Evolutionary conservation across 2,797 vertebrate genomes (phyloP).

Genomic region (Manis pentadactyla): DNA sequence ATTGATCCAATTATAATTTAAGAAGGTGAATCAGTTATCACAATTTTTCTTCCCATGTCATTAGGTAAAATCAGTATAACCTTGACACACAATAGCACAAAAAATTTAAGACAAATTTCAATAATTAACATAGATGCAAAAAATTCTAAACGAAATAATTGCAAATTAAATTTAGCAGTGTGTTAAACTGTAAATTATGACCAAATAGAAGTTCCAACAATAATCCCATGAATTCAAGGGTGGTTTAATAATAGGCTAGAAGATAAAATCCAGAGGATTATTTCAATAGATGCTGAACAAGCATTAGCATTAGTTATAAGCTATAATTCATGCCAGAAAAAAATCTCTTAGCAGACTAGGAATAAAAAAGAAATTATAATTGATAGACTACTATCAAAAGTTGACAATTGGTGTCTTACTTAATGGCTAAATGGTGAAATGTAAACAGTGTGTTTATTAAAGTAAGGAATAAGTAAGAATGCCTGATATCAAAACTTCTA

Average conservation of each 20-base stretch:
- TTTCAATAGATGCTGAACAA: slow-evolving; percentile 15
- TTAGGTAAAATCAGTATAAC: slow-evolving; percentile 15
- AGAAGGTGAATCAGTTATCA: slow-evolving; percentile 39
- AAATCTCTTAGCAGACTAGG: slow-evolving; percentile 2
- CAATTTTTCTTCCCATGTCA: not conserved
- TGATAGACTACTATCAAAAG: not conserved
- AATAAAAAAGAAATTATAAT: slow-evolving; percentile 11
- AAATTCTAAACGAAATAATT: not conserved
- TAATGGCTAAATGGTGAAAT: not conserved
- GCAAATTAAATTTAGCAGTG: slow-evolving; percentile 7
- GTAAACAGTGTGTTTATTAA: not conserved
- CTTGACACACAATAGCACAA: not conserved
- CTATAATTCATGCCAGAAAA: not conserved
- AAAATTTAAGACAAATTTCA: not conserved
- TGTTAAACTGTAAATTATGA: slow-evolving; percentile 42
- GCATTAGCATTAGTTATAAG: not conserved
- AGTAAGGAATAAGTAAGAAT: not conserved
- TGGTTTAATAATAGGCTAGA: slow-evolving; percentile 47
- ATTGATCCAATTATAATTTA: slow-evolving; percentile 4
- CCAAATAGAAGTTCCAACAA: not conserved
- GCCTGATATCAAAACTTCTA: not conserved
- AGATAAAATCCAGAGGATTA: slow-evolving; percentile 12
- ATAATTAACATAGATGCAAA: not conserved
- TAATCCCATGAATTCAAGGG: slow-evolving; percentile 62
- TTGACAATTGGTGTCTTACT: slow-evolving; percentile 13